These are phyloP conservation scores for Diuraphis noxia DNA, from an alignment of 1,140 invertebrate species.

Conservation along the genomic window DNA sequence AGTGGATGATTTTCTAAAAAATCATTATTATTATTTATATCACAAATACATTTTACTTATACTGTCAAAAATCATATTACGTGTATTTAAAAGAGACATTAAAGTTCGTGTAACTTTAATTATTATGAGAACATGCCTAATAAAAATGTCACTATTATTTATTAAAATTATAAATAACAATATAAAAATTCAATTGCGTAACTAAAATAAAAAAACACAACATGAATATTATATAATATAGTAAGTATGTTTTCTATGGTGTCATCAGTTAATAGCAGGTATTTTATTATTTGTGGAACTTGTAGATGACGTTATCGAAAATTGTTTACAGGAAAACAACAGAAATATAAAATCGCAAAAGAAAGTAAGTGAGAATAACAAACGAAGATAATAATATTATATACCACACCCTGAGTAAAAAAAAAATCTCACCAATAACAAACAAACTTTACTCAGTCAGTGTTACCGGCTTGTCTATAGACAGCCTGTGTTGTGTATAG, in stretches of 20 bases:
- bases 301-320: background rate
- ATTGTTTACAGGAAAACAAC: constrained; percentile 1
- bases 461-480: background rate
- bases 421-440: background rate
- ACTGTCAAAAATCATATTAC: no score
- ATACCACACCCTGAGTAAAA: constrained; percentile 16
- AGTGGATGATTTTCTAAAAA: no score
- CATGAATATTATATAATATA: background rate
- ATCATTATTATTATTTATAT: no score
- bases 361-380: background rate
- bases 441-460: background rate
- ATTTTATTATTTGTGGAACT: background rate
- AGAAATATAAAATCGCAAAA: background rate
- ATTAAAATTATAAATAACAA: no score
- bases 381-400: background rate
- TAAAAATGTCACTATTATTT: no score
- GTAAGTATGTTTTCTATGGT: background rate
- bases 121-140: no score
- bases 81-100: no score
- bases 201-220: background rate
- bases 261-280: background rate
- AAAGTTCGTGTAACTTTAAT: no score
- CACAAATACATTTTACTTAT: no score
- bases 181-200: background rate
- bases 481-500: background rate